These are phyloP conservation scores for Tarsius wallacei DNA, from an alignment of 2,797 vertebrate genomes.

Conservation along the genomic window DNA sequence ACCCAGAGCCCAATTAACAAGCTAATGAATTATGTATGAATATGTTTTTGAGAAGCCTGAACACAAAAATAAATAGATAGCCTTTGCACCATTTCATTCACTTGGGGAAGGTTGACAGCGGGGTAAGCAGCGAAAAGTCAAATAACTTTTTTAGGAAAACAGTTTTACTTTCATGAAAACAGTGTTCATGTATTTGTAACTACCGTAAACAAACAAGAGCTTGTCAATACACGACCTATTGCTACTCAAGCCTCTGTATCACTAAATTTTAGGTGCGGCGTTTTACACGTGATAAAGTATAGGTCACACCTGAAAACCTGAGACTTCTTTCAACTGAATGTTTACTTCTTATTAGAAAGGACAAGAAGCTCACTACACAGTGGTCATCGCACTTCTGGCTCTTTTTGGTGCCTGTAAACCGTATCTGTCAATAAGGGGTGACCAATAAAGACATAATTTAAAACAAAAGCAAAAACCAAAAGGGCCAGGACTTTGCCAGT, in stretches of 20 bases:
- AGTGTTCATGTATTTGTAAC: not conserved
- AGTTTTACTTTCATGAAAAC: slow-evolving; percentile 76
- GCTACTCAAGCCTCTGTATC: slow-evolving; percentile 44
- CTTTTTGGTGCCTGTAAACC: not conserved
- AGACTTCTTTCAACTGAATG: slow-evolving; percentile 81
- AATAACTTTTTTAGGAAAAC: slow-evolving; percentile 39
- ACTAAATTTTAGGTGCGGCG: slow-evolving; percentile 70
- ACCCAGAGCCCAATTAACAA: slow-evolving; percentile 69
- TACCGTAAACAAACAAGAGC: slow-evolving; percentile 70
- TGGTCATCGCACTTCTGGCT: slow-evolving; percentile 63
- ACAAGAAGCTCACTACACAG: slow-evolving; percentile 73
- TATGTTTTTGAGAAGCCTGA: slow-evolving; percentile 60
- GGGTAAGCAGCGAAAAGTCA: not conserved
- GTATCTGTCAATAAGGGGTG: slow-evolving; percentile 40
- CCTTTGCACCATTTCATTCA: slow-evolving; percentile 59
- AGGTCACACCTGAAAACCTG: slow-evolving; percentile 70
- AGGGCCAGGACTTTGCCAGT: not conserved
- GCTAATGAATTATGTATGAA: slow-evolving; percentile 77
- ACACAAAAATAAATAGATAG: slow-evolving; percentile 78
- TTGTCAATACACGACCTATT: not conserved
- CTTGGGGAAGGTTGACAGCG: not conserved
- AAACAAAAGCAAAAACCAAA: slow-evolving; percentile 57
- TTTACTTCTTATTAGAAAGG: slow-evolving; percentile 69
- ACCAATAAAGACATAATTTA: slow-evolving; percentile 72
- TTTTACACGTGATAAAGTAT: slow-evolving; percentile 72